These are phyloP conservation scores for Caenorhabditis briggsae DNA, from an alignment of 1,140 invertebrate genomes.

Conservation along the genomic window DNA sequence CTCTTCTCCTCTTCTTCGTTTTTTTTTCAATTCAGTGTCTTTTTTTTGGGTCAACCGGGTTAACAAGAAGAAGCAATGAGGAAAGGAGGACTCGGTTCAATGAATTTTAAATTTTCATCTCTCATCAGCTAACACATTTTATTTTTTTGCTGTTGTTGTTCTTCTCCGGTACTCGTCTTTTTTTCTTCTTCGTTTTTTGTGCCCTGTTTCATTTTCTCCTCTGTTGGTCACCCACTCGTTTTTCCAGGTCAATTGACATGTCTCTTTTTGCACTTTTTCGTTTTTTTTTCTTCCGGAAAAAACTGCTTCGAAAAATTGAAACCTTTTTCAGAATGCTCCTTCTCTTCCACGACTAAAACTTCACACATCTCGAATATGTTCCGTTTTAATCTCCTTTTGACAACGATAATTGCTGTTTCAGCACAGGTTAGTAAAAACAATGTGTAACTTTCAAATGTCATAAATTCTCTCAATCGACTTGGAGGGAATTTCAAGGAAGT, in stretches of 20 bases:
- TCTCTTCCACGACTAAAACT: constrained; percentile 15
- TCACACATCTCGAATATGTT: not conserved
- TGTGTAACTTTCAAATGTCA: not conserved
- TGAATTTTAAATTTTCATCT: constrained; percentile 56
- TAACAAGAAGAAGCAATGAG: not conserved
- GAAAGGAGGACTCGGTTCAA: constrained; percentile 31
- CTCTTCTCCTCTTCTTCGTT: not conserved
- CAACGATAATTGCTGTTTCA: not conserved
- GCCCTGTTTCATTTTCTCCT: too few relatives aligned
- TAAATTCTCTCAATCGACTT: too few relatives aligned
- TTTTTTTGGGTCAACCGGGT: not conserved
- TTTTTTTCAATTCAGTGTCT: constrained; percentile 25
- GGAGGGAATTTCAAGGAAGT: too few relatives aligned
- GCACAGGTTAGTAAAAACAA: not conserved
- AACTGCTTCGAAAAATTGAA: not conserved
- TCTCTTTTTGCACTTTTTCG: not conserved
- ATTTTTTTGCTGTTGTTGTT: constrained; percentile 1
- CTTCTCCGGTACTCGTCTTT: not conserved
- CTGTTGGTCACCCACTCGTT: not conserved
- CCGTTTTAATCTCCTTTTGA: constrained; percentile 9
- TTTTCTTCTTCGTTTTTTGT: not conserved
- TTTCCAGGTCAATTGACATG: constrained; percentile 13
- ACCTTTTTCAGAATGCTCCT: constrained; percentile 13
- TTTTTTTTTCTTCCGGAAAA: not conserved
- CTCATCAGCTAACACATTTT: constrained; percentile 5